phyloP scores from a whole-genome alignment of 92 coral and sea anemone species.

The Nematostella vectensis region DNA sequence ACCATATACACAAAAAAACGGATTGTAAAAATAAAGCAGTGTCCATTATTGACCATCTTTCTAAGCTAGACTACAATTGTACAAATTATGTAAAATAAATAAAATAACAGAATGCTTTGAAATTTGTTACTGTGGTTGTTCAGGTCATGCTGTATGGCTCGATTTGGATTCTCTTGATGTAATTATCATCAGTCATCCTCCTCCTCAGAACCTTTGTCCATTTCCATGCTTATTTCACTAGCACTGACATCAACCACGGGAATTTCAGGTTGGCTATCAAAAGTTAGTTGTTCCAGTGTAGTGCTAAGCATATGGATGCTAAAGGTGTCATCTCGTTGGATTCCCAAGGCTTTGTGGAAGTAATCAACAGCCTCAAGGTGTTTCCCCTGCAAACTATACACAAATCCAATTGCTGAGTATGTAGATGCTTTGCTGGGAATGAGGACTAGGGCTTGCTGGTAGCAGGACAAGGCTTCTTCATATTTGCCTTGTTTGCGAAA shows the following conservation, averaged over 20 bases:
- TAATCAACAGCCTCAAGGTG: conserved; percentile 82
- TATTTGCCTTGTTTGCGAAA: conserved; percentile 82
- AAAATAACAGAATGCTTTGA: no score
- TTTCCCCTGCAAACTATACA: conserved; percentile 83
- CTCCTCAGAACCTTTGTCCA: conserved; percentile 73
- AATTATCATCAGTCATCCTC: conserved; percentile 25
- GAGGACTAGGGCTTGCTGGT: conserved; percentile 83
- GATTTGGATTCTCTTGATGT: no score
- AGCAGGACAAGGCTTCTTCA: conserved; percentile 80
- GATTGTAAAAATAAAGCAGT: no score
- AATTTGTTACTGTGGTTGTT: no score
- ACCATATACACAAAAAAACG: no score
- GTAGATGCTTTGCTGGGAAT: conserved; percentile 89
- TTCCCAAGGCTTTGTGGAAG: conserved; percentile 94
- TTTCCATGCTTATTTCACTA: conserved; percentile 61
- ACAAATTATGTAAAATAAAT: no score
- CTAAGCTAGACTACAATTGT: no score
- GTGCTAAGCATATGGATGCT: conserved; percentile 99
- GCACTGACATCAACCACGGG: conserved; percentile 12
- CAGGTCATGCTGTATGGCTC: no score
- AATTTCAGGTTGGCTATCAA: conserved; percentile 50
- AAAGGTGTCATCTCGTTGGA: conserved; percentile 93
- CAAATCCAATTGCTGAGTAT: conserved; percentile 92
- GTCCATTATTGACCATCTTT: no score
- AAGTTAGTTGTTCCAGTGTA: conserved; percentile 77